Evolutionary conservation across 2,888 invertebrate genomes (phyloP), one percentile per base, ranked within the genome.

Genomic region (Dyspetes luteomarginatus): DNA sequence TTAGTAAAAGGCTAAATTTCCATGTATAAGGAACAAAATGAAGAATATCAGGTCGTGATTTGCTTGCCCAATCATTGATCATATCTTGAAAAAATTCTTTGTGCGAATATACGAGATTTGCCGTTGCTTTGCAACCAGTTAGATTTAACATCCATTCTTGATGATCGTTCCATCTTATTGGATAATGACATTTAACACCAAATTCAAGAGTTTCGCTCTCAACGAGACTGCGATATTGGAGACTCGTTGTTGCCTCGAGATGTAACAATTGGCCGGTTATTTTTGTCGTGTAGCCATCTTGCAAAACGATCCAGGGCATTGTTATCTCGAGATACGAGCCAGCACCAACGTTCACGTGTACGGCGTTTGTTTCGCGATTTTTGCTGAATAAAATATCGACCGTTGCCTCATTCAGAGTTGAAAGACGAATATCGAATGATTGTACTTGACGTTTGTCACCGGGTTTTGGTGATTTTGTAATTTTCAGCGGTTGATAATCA

Each of bases 11-110:
- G 81, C 96, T 97, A 88, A 99, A 97, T 90, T 97, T 96, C 96
- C 98, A 99, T 0, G 98, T 98, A 92, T 98, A 99, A 0, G 99
- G 99, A 69, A 99, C 96, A 93, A 99, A 99, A 89, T 97, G 96
- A 74, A 98, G 94, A 71, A 99, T 95, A 91, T 99, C 99, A 0
- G 99, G 98, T 12, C 96, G 95, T 4, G 97, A 95, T 94, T 99
- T 99, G 76, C 96, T 96, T 0, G 98, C 95, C 99, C 99, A 99
- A 91, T 99, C 99, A 89, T 98, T 97, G 24, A 98, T 96, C 89
- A 99, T 93, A 93, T 98, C 99, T 93, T 97, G 96, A 91, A 99
- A 98, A 92, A 99, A 99, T 91, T 97, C 96, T 92, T 99, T 99
- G 92, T 99, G 99, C 82, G 97, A 96, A 91, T 98, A 99, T 77